These are phyloP conservation scores for Batillaria attramentaria DNA, from an alignment of 1,140 invertebrate genomes.

Conservation along the genomic window DNA sequence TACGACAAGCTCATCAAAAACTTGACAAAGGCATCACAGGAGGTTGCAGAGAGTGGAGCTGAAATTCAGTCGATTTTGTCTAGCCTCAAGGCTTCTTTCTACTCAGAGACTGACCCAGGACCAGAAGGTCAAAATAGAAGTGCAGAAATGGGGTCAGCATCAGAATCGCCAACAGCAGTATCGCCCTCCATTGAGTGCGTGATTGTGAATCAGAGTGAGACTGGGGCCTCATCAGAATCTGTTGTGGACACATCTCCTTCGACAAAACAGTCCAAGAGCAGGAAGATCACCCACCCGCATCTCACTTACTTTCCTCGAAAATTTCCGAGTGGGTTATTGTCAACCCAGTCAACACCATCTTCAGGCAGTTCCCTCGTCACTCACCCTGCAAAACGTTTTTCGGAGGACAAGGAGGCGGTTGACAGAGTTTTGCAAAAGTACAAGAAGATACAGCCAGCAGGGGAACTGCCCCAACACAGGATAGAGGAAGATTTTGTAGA, in stretches of 20 bases:
- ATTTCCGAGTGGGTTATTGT: conserved; percentile 24
- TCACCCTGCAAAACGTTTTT: too few species aligned
- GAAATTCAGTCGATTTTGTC: conserved; percentile 16
- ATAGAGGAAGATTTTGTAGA: background rate
- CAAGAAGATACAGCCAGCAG: background rate
- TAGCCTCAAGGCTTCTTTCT: background rate
- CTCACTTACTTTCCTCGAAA: conserved; percentile 20
- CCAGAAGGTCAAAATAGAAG: too few species aligned
- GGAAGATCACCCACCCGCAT: background rate
- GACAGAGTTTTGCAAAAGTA: background rate
- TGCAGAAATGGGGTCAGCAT: too few species aligned
- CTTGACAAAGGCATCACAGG: background rate
- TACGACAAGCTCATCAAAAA: conserved; percentile 28
- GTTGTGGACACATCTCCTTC: background rate
- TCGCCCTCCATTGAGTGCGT: too few species aligned
- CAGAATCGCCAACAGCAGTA: too few species aligned
- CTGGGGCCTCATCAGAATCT: background rate
- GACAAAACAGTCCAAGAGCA: background rate
- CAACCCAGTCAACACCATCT: too few species aligned
- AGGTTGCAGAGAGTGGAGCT: conserved; percentile 1
- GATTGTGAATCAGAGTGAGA: too few species aligned
- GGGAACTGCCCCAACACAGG: background rate
- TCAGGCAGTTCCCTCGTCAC: too few species aligned
- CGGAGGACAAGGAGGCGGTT: too few species aligned
- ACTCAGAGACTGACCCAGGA: too few species aligned